Base-by-base conservation (phyloP, 1,140 invertebrate genomes). In the Meloidogyne hapla region DNA sequence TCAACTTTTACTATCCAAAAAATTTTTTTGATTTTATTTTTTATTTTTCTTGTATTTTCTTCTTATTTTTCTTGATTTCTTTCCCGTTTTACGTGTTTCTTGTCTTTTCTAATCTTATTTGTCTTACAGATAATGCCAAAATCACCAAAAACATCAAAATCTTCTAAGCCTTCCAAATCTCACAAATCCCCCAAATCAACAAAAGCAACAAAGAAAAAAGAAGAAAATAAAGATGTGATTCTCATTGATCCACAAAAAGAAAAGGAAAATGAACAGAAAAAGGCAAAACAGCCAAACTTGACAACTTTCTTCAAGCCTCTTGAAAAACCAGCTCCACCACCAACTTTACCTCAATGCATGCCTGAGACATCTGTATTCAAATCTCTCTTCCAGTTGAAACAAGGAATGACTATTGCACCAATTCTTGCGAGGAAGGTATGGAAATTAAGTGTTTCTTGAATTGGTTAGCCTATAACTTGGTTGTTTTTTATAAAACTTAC, bases 301-400 rank as follows among this genome's bases (percentile, higher is more conserved):
- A 73, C 33, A 6, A 73, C 1, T 0, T 73, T 26, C 42, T 73
- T 73, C 10, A 61, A 56, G 18, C 71, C 56, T 12, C 28, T 73
- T 28, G 71, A 64, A 40, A 73, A 73, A 63, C 56, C 71, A 23
- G 45, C 71, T 28, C 71, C 71, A 33, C 71, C 71, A 13, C 71
- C 71, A 38, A 73, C 71, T 2, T 21, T 73, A 21, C 71, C 71
- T 25, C 42, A 42, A 26, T 63, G 45, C 23, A 73, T 73, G 42
- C 38, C 56, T 38, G 64, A 73, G 9, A 61, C 71, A 21, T 56
- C 48, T n/a, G 56, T 56, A 12, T 73, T 73, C 10, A 42, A 18
- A 10, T 64, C 71, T 23, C 48, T 56, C n/a, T 73, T 73, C 21
- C 71, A 73, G 33, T 13, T 73, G 3, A 73, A 73, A 33, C 56